Conservation (phyloP, 2,113 vertebrate genomes). For the Trochalopteron elliotii region DNA sequence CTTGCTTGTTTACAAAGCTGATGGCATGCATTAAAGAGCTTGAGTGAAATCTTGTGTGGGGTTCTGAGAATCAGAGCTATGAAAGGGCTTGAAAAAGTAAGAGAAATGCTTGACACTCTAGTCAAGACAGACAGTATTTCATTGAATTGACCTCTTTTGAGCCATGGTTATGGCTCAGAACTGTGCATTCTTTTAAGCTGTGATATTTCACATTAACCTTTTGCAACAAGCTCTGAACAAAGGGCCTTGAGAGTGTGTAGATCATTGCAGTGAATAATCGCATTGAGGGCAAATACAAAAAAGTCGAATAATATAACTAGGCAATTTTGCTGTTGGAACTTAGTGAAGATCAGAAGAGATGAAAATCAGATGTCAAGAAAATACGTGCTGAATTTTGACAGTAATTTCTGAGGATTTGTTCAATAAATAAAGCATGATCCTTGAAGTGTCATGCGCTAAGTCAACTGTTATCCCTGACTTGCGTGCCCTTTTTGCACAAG, state of each 20-base stretch:
- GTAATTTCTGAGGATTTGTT: not conserved
- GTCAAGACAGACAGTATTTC: conserved; percentile 26
- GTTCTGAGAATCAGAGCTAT: not conserved
- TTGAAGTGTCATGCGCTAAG: not conserved
- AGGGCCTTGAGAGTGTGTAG: not conserved
- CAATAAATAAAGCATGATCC: not conserved
- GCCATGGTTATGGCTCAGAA: not conserved
- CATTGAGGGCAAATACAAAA: not conserved
- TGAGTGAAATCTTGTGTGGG: not conserved
- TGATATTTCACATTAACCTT: conserved; percentile 35
- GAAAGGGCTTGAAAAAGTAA: conserved; percentile 18
- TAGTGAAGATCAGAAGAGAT: not conserved
- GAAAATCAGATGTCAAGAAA: not conserved
- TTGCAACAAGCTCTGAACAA: conserved; percentile 16
- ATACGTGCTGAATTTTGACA: not conserved
- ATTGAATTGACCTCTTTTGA: conserved; percentile 32
- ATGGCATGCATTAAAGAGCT: not conserved
- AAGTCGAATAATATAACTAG: not conserved
- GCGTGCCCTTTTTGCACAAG: not conserved
- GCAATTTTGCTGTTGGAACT: not conserved
- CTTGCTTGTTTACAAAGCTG: not conserved
- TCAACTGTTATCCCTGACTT: not conserved
- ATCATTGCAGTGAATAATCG: not conserved
- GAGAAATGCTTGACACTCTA: not conserved
- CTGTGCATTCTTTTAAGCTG: conserved; percentile 15